A percentile compares a stretch with the other conserved stretches of the same genome.
phyloP scores from a whole-genome alignment of 1,140 invertebrate genomes.

The Phenacoccus solenopsis region DNA sequence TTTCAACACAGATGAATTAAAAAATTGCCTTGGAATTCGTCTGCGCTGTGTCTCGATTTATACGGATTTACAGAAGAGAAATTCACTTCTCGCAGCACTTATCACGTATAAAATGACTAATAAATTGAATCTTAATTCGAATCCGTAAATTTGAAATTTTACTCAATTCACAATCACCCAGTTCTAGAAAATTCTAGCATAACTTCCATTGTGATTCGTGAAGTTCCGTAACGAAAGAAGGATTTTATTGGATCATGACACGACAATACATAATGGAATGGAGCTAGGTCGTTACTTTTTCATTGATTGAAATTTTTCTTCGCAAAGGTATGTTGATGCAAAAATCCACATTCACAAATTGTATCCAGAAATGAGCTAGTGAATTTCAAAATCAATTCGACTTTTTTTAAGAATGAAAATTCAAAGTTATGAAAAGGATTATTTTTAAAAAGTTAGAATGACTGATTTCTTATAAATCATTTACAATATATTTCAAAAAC shows the following conservation, averaged over 20 bases:
- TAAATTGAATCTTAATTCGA: neutral
- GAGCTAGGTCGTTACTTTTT: no score
- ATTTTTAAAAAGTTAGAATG: no score
- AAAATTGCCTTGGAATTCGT: neutral
- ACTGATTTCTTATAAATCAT: no score
- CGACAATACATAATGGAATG: no score
- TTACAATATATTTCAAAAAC: no score
- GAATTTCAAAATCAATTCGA: no score
- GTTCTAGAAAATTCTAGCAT: slow-evolving; percentile 1
- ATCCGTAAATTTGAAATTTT: neutral
- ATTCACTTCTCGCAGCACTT: neutral
- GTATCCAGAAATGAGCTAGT: no score
- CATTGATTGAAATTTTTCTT: no score
- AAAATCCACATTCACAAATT: no score
- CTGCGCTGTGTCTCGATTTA: neutral
- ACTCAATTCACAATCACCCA: neutral
- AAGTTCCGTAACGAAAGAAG: neutral
- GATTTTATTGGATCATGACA: neutral
- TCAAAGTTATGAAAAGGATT: no score
- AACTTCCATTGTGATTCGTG: neutral
- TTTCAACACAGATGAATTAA: neutral
- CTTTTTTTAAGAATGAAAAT: no score
- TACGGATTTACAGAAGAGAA: neutral
- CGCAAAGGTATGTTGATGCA: no score
- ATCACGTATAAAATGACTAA: neutral